A percentile compares a stretch with the other conserved stretches of the same genome.
These are phyloP conservation scores for Rhadina sibilatrix DNA, from an alignment of 2,113 vertebrate genomes.

Conservation along the genomic window DNA sequence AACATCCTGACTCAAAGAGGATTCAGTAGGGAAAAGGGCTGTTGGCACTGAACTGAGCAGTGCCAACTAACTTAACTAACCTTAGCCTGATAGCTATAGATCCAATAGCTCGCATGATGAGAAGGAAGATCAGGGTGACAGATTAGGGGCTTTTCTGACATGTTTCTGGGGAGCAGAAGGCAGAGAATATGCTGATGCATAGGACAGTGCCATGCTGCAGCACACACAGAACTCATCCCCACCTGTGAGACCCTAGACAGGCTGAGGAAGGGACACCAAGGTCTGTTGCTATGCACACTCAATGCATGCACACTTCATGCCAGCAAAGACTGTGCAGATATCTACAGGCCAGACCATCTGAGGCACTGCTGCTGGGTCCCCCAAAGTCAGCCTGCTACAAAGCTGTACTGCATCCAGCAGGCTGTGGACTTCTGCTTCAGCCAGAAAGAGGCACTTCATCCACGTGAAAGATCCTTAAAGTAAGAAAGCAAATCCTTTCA, in stretches of 20 bases:
- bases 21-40: rapidly evolving
- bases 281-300: rapidly evolving
- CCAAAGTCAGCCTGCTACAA: neutral
- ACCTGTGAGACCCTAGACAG: neutral
- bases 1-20: neutral
- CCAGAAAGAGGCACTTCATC: neutral
- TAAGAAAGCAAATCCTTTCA: neutral
- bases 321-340: rapidly evolving
- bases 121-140: neutral
- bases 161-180: neutral
- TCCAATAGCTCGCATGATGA: neutral
- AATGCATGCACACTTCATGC: neutral
- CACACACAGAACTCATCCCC: neutral
- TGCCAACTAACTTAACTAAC: too few species aligned
- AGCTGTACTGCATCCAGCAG: neutral
- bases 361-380: rapidly evolving
- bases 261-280: neutral
- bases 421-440: neutral
- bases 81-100: neutral
- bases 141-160: neutral
- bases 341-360: neutral
- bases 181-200: neutral
- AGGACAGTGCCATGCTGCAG: neutral
- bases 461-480: neutral
- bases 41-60: neutral